Evolutionary conservation across 2,888 invertebrate species (phyloP), one percentile per base, ranked within the genome.

Genomic region (Asteroscopus sphinx): DNA sequence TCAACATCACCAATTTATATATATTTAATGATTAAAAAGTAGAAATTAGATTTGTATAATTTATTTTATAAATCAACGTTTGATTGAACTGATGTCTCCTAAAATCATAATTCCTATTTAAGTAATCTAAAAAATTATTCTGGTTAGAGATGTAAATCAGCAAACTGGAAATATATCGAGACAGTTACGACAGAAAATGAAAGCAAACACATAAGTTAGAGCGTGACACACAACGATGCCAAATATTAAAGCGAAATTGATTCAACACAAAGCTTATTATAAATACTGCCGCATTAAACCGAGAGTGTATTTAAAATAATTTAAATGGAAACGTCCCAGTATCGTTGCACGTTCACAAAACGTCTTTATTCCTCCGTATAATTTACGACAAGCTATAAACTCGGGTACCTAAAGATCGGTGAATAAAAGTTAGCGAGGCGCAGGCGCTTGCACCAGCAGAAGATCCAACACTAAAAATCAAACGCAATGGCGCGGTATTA

Each of bases 331-430:
- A 87, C 83, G 87, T 88, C 87, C 81, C 73, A 79, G 76, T 77
- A 81, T 85, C 83, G 81, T 79, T 80, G 71, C 73, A 70, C 79
- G 83, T 84, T 83, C 83, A 91, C 87, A 89, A 88, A 92, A 93
- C 91, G 88, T 92, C 93, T 93, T 91, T 92, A 93, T 93, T 83
- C 88, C 79, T 80, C 76, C 75, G 71, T 68, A 67, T 90, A 82
- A 92, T 93, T 93, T 93, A 93, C 86, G 90, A 79, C 62, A 60
- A 75, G 83, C 86, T 74, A 87, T 93, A 93, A 93, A 93, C 80
- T 85, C 77, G 70, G 75, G 85, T 86, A 91, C 87, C 87, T 89
- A 87, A 91, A 87, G 89, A 88, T 88, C 89, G 81, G 77, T 82
- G 90, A 82, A 89, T 90, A 90, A 90, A 90, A 86, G 89, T 90